Evolutionary conservation across 2,113 vertebrate genomes (phyloP).

Genomic region (Pituophis catenifer): DNA sequence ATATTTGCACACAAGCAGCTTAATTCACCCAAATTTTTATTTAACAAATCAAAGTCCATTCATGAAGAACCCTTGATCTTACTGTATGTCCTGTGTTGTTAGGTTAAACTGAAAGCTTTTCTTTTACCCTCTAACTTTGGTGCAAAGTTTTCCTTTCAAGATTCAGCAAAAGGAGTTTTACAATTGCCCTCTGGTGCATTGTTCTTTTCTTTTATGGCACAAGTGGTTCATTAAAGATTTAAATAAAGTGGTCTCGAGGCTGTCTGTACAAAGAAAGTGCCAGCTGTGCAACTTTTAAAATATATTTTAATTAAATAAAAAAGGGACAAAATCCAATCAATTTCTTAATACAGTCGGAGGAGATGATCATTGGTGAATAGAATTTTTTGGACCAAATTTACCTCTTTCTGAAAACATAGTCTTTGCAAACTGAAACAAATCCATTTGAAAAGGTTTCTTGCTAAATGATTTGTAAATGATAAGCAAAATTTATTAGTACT

Average conservation of each 20-base stretch:
- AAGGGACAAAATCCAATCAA: constrained; percentile 12
- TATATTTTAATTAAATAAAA: constrained; percentile 36
- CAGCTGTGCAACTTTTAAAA: constrained; percentile 14
- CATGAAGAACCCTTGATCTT: background rate
- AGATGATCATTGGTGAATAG: constrained; percentile 40
- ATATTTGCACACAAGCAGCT: background rate
- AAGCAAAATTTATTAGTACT: constrained; percentile 48
- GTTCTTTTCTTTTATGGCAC: constrained; percentile 28
- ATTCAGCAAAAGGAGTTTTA: background rate
- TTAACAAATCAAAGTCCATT: constrained; percentile 1
- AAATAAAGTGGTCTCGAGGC: constrained; percentile 17
- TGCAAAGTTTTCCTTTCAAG: constrained; percentile 23
- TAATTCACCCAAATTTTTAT: background rate
- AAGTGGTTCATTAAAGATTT: background rate
- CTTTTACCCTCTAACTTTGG: background rate
- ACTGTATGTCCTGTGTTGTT: background rate
- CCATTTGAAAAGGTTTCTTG: background rate
- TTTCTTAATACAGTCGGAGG: constrained; percentile 35
- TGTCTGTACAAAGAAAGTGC: constrained; percentile 21
- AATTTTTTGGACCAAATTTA: constrained; percentile 28
- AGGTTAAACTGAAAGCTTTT: background rate
- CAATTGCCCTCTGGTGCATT: background rate
- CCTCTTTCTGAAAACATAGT: constrained; percentile 23
- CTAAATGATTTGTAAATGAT: constrained; percentile 56
- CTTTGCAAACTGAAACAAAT: background rate